Evolutionary conservation across 2,888 invertebrate genomes (phyloP).

Genomic region (Ennomos fuscantarius): DNA sequence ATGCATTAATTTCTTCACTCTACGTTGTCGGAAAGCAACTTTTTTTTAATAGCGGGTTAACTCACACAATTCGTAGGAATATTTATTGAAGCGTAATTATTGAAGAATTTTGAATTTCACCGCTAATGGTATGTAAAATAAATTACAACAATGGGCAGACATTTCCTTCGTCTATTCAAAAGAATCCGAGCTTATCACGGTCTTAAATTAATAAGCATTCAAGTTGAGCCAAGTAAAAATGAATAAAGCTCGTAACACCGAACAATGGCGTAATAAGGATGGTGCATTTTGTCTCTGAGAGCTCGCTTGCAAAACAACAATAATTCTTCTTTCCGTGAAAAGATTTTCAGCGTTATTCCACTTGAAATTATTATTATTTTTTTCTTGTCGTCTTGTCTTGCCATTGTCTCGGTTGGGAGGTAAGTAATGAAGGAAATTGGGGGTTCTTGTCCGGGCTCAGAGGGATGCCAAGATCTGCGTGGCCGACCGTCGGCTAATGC

Average conservation of each 20-base stretch:
- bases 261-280: conserved; percentile 84
- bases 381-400: conserved; percentile 81
- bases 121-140: conserved; percentile 77
- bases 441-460: conserved; percentile 71
- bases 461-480: conserved; percentile 81
- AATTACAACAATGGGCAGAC: conserved; percentile 79
- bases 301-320: conserved; percentile 85
- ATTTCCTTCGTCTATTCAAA: conserved; percentile 80
- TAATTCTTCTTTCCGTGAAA: conserved; percentile 84
- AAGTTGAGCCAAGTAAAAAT: conserved; percentile 85
- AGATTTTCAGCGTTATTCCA: conserved; percentile 85
- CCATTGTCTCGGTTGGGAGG: conserved; percentile 84
- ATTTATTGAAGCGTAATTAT: conserved; percentile 35
- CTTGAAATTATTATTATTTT: conserved; percentile 84
- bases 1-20: conserved; percentile 70
- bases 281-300: conserved; percentile 84
- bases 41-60: conserved; percentile 35
- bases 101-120: conserved; percentile 45
- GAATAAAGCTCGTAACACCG: conserved; percentile 84
- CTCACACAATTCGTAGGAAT: conserved; percentile 20
- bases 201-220: conserved; percentile 85
- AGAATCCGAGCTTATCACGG: conserved; percentile 83
- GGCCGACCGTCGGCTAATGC: conserved; percentile 80
- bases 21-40: conserved; percentile 38
- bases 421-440: conserved; percentile 85